Base-by-base conservation (phyloP, 1,140 invertebrate genomes). In the Meteorus sp. region DNA sequence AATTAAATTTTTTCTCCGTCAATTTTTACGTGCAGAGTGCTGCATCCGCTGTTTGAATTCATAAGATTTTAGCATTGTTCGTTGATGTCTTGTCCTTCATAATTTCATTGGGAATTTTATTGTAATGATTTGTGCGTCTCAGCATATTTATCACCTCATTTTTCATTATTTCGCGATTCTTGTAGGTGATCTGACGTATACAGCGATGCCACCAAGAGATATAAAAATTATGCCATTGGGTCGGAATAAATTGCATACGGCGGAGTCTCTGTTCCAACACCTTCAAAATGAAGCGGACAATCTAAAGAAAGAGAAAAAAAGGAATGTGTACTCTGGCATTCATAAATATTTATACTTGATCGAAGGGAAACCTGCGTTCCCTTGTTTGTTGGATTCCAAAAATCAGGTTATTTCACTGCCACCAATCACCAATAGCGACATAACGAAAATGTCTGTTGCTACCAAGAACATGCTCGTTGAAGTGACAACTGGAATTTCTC, bases 341-440 rank as follows among this genome's bases (percentile, higher is more conserved):
- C 89, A 93, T 67, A 91, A 90, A 83, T 91, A 90, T 78, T 73
- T 94, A 43, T 88, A 92, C 70, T 67, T 93, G 20, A 69, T 94
- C 33, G 89, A 91, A 74, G 88, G 88, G 41, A 90, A 91, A 72
- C 70, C 81, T 4, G 63, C 84, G 9, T 93, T 87, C 73, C 88
- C 90, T 0, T 92, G 87, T 69, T 69, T 93, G 22, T 57, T 86
- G 51, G 87, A 90, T 74, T 71, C 77, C 7, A 76, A 76, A 15
- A 80, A 82, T 2, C 81, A 79, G 56, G 88, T 91, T 1, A 87
- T 94, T 61, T 92, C 90, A 17, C 89, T 94, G 70, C 91, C 91
- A 48, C 91, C 91, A 1, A 89, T 94, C 43, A 92, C 90, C 11
- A 93, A 93, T 74, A 85, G 88, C 65, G 89, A 92, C 39, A 77